phyloP scores from a whole-genome alignment of 2,113 vertebrate species.

The Chascanopsetta lugubris region DNA sequence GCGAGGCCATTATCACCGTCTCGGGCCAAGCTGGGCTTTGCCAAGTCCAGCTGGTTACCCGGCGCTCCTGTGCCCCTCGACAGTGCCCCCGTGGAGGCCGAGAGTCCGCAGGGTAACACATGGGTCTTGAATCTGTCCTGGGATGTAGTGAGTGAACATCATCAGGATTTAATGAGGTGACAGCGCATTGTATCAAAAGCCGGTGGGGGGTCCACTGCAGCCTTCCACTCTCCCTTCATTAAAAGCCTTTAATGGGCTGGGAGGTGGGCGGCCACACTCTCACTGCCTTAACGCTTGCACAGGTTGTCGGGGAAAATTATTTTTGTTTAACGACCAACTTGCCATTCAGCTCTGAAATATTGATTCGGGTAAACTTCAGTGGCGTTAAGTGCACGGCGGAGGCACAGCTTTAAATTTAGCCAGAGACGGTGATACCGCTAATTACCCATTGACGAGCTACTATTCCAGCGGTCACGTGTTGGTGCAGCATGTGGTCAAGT shows the following conservation, averaged over 20 bases:
- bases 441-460: slow-evolving; percentile 12
- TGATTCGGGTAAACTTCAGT: slow-evolving; percentile 64
- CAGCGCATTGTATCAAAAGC: slow-evolving; percentile 67
- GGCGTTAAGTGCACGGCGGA: slow-evolving; percentile 41
- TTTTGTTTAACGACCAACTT: slow-evolving; percentile 71
- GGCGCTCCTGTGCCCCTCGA: slow-evolving; percentile 9
- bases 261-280: slow-evolving; percentile 52
- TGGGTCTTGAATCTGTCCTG: slow-evolving; percentile 41
- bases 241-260: slow-evolving; percentile 75
- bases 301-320: slow-evolving; percentile 72
- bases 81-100: slow-evolving; percentile 42
- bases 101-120: slow-evolving; percentile 47
- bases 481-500: not conserved
- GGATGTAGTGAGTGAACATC: slow-evolving; percentile 46
- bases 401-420: slow-evolving; percentile 25
- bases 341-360: slow-evolving; percentile 73
- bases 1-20: slow-evolving; percentile 63
- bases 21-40: slow-evolving; percentile 52
- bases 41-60: slow-evolving; percentile 67
- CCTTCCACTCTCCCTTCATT: slow-evolving; percentile 71
- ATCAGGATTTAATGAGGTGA: slow-evolving; percentile 78
- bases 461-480: not conserved
- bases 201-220: slow-evolving; percentile 52
- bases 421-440: slow-evolving; percentile 15
- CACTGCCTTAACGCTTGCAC: slow-evolving; percentile 57